phyloP scores from a whole-genome alignment of 2,888 invertebrate genomes.

The Metallyticus violacea region DNA sequence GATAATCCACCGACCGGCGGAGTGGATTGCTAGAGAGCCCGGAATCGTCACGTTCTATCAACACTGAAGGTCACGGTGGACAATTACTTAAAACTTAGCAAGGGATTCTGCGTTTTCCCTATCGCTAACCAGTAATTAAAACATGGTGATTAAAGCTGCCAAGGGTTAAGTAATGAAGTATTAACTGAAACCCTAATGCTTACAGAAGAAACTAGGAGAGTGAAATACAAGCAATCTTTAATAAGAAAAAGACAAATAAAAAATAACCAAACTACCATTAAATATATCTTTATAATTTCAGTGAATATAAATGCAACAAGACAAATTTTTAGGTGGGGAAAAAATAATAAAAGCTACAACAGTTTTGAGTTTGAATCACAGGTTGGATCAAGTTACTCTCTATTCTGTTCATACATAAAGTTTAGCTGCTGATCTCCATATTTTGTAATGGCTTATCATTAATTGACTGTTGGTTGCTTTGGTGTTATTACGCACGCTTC shows the following conservation, averaged over 20 bases:
- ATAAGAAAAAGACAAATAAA: neutral
- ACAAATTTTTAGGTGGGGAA: too few species aligned
- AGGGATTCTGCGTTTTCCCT: neutral
- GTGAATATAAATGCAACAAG: too few species aligned
- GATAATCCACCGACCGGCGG: neutral
- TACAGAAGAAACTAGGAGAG: neutral
- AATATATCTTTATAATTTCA: too few species aligned
- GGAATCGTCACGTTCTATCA: neutral
- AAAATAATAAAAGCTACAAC: too few species aligned
- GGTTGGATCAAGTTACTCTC: too few species aligned
- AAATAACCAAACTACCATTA: too few species aligned
- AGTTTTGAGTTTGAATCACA: too few species aligned
- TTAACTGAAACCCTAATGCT: neutral
- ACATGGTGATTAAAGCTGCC: neutral
- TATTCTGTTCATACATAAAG: too few species aligned
- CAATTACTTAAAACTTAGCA: neutral
- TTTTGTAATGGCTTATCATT: too few species aligned
- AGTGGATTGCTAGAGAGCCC: neutral
- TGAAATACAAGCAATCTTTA: neutral
- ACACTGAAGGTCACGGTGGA: neutral
- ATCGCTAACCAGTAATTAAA: neutral
- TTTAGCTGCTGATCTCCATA: too few species aligned
- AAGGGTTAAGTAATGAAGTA: neutral
- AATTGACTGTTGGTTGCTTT: too few species aligned
- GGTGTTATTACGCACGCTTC: too few species aligned